These are phyloP conservation scores for Protomyctophum bolini DNA, from an alignment of 2,113 vertebrate genomes.

Conservation along the genomic window DNA sequence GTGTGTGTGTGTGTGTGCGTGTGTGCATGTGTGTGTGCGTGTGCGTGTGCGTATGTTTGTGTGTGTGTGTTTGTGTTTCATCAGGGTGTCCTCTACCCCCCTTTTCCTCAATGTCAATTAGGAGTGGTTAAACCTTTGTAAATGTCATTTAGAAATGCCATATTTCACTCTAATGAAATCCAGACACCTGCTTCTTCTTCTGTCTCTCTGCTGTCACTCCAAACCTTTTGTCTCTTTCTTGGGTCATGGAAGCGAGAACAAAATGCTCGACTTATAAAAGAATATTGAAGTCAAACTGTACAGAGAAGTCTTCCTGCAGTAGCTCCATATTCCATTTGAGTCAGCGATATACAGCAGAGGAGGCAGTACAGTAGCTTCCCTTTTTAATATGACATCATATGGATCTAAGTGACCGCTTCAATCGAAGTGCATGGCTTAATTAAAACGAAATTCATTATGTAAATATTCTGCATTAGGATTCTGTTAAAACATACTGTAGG, in stretches of 20 bases:
- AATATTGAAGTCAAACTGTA: too few species aligned
- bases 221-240: background rate
- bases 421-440: too few species aligned
- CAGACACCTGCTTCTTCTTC: background rate
- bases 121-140: conserved; percentile 28
- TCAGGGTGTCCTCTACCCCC: conserved; percentile 4
- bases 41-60: conserved; percentile 6
- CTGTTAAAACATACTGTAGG: too few species aligned
- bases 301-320: too few species aligned
- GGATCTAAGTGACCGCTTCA: too few species aligned
- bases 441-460: too few species aligned
- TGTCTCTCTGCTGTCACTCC: background rate
- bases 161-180: conserved; percentile 54
- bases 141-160: conserved; percentile 56
- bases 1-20: conserved; percentile 14
- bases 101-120: conserved; percentile 52
- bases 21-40: background rate
- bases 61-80: conserved; percentile 1
- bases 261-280: background rate
- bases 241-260: background rate
- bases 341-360: too few species aligned
- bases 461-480: too few species aligned
- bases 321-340: too few species aligned
- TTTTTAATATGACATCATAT: too few species aligned
- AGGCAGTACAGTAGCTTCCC: too few species aligned